phyloP scores from a whole-genome alignment of 92 coral and sea anemone species.

The Chrysogorgia sp. region DNA sequence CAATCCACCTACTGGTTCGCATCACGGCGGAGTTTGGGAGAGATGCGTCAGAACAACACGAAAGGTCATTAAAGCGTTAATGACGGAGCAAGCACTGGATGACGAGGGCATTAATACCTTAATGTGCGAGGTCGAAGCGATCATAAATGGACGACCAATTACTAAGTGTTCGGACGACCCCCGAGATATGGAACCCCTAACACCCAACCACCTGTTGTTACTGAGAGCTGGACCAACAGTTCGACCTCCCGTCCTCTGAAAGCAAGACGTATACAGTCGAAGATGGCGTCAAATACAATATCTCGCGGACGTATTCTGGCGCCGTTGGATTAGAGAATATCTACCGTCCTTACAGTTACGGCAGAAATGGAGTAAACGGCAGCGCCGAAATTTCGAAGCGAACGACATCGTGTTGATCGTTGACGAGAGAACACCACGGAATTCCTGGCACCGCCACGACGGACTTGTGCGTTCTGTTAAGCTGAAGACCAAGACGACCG shows the following conservation, averaged over 20 bases:
- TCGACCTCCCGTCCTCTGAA: not conserved
- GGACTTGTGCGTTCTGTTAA: conserved; percentile 2
- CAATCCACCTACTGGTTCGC: too few species aligned
- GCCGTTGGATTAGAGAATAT: not conserved
- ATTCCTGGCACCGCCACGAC: conserved; percentile 4
- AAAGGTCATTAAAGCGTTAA: not conserved
- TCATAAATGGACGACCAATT: not conserved
- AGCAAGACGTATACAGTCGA: not conserved
- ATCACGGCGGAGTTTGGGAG: too few species aligned
- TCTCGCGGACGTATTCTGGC: too few species aligned
- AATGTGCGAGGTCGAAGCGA: too few species aligned
- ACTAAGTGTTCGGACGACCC: not conserved
- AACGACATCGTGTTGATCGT: not conserved
- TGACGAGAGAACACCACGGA: not conserved
- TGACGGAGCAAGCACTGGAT: not conserved
- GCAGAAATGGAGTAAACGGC: conserved; percentile 10
- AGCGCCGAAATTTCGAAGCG: not conserved
- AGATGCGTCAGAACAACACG: too few species aligned
- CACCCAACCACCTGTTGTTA: too few species aligned
- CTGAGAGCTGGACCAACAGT: not conserved
- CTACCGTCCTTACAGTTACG: not conserved
- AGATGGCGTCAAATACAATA: not conserved
- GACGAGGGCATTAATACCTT: too few species aligned
- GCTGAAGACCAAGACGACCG: too few species aligned
- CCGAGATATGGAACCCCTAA: too few species aligned